Conservation (phyloP, 2,113 vertebrate genomes). For the Hemiscyllium ocellatum region DNA sequence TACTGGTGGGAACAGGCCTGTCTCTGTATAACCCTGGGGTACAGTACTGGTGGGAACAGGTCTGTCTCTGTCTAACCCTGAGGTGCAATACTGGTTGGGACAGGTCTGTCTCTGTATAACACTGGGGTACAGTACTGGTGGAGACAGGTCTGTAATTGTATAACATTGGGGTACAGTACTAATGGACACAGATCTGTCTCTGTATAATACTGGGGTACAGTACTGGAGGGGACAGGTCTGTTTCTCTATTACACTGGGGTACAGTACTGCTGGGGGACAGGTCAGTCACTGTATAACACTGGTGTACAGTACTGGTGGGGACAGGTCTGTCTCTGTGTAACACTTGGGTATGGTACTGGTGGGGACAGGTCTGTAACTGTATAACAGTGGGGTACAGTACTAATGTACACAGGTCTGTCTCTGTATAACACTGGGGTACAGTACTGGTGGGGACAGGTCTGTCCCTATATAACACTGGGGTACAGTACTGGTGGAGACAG, state of each 20-base stretch:
- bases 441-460: not conserved
- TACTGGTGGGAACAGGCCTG: too few relatives aligned
- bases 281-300: not conserved
- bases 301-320: not conserved
- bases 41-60: too few relatives aligned
- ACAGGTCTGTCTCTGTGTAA: not conserved
- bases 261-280: not conserved
- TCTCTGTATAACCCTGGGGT: too few relatives aligned
- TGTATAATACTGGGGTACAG: too few relatives aligned
- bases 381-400: not conserved
- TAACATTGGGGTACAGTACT: too few relatives aligned
- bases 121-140: too few relatives aligned
- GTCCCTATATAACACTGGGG: not conserved
- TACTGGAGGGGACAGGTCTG: not conserved
- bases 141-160: too few relatives aligned
- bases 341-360: not conserved
- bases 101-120: too few relatives aligned
- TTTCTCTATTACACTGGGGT: too few relatives aligned
- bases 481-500: not conserved
- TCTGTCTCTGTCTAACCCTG: too few relatives aligned
- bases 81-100: too few relatives aligned
- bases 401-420: not conserved
- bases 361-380: not conserved
- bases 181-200: too few relatives aligned
- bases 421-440: not conserved